Percentiles rank a stretch among this genome's conserved stretches.
Evolutionary conservation across 1,140 invertebrate genomes (phyloP).

Genomic region (Sminthurinus signatus): DNA sequence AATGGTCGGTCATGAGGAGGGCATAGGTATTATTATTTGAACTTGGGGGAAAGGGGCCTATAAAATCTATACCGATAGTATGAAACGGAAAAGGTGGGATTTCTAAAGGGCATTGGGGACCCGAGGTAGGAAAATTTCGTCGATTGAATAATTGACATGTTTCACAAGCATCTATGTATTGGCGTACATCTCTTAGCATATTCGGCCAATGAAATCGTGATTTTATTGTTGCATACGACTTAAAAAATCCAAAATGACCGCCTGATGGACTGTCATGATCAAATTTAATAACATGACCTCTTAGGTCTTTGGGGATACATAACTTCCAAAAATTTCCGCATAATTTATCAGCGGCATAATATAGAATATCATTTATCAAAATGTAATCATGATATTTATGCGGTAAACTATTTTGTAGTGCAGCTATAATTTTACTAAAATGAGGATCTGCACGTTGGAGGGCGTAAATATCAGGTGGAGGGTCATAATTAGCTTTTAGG

Average conservation of each 20-base stretch:
- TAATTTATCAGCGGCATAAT: not conserved
- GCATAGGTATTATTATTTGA: conserved; percentile 1
- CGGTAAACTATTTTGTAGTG: not conserved
- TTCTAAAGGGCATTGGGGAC: not conserved
- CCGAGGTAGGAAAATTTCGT: not conserved
- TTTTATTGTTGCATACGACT: not conserved
- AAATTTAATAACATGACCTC: not conserved
- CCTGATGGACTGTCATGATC: not conserved
- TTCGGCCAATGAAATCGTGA: not conserved
- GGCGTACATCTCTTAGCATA: not conserved
- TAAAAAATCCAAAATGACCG: not conserved
- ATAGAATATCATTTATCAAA: not conserved
- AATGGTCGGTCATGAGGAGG: conserved; percentile 5
- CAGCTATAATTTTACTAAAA: not conserved
- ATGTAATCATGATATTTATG: not conserved
- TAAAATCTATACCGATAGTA: conserved; percentile 18
- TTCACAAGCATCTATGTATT: not conserved
- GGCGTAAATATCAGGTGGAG: not conserved
- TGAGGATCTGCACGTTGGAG: not conserved
- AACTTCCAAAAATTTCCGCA: not conserved
- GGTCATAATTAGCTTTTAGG: not conserved
- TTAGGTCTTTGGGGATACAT: not conserved
- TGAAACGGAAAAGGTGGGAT: conserved; percentile 13
- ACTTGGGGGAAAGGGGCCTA: conserved; percentile 19
- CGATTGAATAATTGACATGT: not conserved